Conservation (phyloP, 1,140 invertebrate genomes). For the Sycobia sp. region DNA sequence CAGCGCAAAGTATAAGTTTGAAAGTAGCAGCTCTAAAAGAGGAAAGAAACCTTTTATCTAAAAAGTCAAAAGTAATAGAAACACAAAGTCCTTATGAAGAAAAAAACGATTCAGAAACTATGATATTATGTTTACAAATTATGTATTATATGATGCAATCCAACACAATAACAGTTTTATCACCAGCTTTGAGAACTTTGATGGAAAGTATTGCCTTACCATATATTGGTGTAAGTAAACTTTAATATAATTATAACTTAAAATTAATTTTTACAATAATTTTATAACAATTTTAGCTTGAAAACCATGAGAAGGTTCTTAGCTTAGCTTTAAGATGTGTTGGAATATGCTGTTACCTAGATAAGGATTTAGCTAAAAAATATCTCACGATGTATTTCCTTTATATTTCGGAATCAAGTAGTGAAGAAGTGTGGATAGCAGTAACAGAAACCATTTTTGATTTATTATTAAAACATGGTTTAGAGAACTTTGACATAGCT, state of each 20-base stretch:
- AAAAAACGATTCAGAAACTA: constrained; percentile 53
- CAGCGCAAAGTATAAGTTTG: constrained; percentile 59
- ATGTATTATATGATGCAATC: constrained; percentile 52
- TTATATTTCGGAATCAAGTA: constrained; percentile 47
- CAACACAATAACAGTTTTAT: constrained; percentile 47
- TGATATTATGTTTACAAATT: constrained; percentile 56
- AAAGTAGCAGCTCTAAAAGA: constrained; percentile 43
- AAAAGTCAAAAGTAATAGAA: constrained; percentile 19
- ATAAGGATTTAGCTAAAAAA: constrained; percentile 55
- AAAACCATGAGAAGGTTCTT: constrained; percentile 40
- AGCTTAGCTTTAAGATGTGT: constrained; percentile 49
- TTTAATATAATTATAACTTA: constrained; percentile 16
- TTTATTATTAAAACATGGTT: constrained; percentile 53
- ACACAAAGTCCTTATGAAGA: constrained; percentile 45
- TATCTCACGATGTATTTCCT: constrained; percentile 52
- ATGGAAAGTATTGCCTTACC: constrained; percentile 48
- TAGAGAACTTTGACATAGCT: constrained; percentile 53
- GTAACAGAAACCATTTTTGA: constrained; percentile 56
- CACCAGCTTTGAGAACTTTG: constrained; percentile 53
- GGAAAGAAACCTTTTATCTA: constrained; percentile 37
- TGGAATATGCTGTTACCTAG: constrained; percentile 52
- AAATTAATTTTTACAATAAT: not conserved
- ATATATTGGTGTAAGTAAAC: constrained; percentile 46
- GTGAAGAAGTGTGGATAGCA: constrained; percentile 46
- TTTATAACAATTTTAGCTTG: constrained; percentile 45